Percentiles rank a stretch among this genome's conserved stretches.
Conservation (phyloP, 2,113 vertebrate species). For the Empidonax alnorum region DNA sequence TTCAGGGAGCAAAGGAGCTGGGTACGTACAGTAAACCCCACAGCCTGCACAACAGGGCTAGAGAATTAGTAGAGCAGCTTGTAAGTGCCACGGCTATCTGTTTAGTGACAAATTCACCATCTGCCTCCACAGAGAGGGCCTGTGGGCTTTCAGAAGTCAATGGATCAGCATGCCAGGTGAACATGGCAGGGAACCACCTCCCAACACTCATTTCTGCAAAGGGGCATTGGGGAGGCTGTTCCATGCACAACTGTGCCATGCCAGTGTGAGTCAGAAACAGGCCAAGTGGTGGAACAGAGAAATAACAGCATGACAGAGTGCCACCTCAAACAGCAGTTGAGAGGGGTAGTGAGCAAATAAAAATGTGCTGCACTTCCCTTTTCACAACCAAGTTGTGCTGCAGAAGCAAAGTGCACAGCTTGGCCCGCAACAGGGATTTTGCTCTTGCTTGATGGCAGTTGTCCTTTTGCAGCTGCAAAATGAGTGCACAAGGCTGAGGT, state of each 20-base stretch:
- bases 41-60: not conserved
- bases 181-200: not conserved
- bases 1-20: not conserved
- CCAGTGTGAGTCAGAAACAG: not conserved
- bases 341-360: not conserved
- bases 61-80: not conserved
- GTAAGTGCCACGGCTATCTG: not conserved
- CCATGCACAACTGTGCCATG: fast-evolving
- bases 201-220: not conserved
- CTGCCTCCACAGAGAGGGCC: not conserved
- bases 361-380: not conserved
- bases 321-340: not conserved
- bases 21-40: not conserved
- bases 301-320: not conserved
- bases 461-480: not conserved
- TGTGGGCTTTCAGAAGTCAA: not conserved
- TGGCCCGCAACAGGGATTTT: no score
- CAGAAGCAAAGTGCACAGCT: not conserved
- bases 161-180: not conserved
- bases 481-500: not conserved
- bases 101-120: not conserved
- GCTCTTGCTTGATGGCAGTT: not conserved
- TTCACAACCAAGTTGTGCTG: not conserved
- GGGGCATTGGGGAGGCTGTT: not conserved
- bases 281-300: not conserved